Conservation (phyloP, 2,113 vertebrate genomes). For the Lichenostomus cassidix region DNA sequence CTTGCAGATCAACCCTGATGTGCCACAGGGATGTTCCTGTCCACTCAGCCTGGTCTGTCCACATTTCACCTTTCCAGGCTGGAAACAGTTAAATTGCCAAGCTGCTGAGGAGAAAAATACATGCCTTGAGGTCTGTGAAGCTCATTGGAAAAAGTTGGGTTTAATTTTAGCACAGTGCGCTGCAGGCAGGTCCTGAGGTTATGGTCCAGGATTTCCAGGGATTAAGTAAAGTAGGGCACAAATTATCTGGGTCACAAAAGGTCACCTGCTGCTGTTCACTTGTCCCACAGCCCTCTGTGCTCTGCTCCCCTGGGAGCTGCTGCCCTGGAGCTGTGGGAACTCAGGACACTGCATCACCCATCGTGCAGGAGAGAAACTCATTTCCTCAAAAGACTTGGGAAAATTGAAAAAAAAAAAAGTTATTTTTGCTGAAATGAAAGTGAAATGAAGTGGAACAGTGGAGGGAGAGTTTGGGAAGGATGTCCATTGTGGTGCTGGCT, state of each 20-base stretch:
- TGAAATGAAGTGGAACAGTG: not conserved
- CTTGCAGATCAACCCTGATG: not conserved
- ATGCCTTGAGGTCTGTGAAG: not conserved
- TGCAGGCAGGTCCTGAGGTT: constrained; percentile 52
- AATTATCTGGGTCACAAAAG: constrained; percentile 37
- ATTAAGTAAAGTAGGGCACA: constrained; percentile 65
- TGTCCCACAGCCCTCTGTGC: not conserved
- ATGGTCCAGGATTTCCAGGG: constrained; percentile 62
- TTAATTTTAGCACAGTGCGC: constrained; percentile 63
- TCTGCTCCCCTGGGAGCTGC: not conserved
- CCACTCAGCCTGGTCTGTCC: not conserved
- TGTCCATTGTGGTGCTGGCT: not conserved
- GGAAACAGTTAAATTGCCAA: constrained; percentile 7
- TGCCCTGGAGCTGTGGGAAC: not conserved
- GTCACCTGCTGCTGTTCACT: not conserved
- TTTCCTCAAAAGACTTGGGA: not conserved
- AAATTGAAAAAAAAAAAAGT: not conserved
- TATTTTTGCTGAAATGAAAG: not conserved
- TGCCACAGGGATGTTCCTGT: not conserved
- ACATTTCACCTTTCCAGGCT: not conserved
- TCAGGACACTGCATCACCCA: not conserved
- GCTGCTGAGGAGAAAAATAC: not conserved
- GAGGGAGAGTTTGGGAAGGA: not conserved
- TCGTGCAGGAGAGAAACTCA: not conserved
- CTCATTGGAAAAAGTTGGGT: constrained; percentile 31